Evolutionary conservation across 2,797 vertebrate genomes (phyloP).

Genomic region (Limnodromus scolopaceus): DNA sequence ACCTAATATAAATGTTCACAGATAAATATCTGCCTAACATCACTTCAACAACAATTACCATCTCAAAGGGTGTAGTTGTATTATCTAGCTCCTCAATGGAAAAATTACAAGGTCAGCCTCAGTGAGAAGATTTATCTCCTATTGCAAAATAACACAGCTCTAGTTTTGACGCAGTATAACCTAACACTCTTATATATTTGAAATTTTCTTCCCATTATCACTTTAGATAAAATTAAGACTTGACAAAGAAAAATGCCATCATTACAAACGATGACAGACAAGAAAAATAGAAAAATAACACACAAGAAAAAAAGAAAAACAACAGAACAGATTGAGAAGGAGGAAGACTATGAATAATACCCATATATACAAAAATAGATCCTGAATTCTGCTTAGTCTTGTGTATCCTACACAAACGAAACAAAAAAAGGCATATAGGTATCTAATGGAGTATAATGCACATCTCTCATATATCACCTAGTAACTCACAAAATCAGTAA

Average conservation of each 20-base stretch:
- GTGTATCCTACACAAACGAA: background rate
- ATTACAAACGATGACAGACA: fast-evolving
- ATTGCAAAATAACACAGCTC: background rate
- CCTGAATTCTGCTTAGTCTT: background rate
- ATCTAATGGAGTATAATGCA: background rate
- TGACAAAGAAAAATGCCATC: background rate
- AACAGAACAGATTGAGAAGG: background rate
- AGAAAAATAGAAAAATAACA: background rate
- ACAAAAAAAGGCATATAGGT: background rate
- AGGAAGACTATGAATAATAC: background rate
- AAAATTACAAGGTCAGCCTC: background rate
- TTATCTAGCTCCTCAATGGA: background rate
- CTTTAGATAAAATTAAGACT: background rate
- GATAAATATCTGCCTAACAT: background rate
- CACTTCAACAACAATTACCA: background rate
- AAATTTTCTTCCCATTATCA: background rate
- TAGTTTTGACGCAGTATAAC: background rate
- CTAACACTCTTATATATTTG: background rate
- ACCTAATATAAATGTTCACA: background rate
- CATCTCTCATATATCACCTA: background rate
- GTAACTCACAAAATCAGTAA: background rate
- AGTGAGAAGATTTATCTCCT: background rate
- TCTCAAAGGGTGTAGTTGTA: background rate
- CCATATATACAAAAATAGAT: background rate
- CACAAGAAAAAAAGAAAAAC: background rate